A percentile compares a stretch with the other conserved stretches of the same genome.
Evolutionary conservation across 2,888 invertebrate genomes (phyloP).

Genomic region (Notodonta ziczac): DNA sequence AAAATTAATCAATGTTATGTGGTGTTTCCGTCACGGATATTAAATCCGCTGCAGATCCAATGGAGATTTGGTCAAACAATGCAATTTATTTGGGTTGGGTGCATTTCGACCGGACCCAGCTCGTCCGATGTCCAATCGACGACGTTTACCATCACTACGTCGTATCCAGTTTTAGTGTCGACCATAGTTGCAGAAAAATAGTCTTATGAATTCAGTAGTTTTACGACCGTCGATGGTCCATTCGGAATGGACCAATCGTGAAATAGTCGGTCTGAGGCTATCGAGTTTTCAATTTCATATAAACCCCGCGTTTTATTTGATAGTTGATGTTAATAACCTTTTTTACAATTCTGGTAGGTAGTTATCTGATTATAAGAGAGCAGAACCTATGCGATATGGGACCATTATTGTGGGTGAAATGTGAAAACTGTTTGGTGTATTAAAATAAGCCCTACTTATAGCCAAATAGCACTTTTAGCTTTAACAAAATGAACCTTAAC

Average conservation of each 20-base stretch:
- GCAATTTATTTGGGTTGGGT: no score
- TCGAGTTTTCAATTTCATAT: conserved; percentile 3
- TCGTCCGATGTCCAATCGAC: neutral
- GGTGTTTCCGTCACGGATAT: no score
- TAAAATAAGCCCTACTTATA: no score
- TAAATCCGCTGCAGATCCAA: no score
- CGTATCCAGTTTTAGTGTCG: neutral
- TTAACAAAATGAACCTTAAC: no score
- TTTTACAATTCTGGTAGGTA: neutral
- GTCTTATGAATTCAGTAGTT: conserved; percentile 2
- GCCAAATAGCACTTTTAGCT: no score
- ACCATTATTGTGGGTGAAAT: no score
- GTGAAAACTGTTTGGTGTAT: no score
- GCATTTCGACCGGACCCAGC: no score
- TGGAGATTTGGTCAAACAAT: no score
- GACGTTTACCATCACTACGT: neutral
- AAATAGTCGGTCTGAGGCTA: neutral
- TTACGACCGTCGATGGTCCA: neutral
- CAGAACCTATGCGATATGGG: neutral
- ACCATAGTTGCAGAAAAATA: conserved; percentile 2
- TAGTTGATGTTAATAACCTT: neutral
- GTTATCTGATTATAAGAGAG: neutral
- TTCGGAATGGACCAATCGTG: conserved; percentile 2
- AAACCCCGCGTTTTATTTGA: neutral
- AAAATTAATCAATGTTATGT: no score